Evolutionary conservation across 2,797 vertebrate genomes (phyloP), one percentile per base, ranked within the genome.

Genomic region (Rhinoraja longicauda): DNA sequence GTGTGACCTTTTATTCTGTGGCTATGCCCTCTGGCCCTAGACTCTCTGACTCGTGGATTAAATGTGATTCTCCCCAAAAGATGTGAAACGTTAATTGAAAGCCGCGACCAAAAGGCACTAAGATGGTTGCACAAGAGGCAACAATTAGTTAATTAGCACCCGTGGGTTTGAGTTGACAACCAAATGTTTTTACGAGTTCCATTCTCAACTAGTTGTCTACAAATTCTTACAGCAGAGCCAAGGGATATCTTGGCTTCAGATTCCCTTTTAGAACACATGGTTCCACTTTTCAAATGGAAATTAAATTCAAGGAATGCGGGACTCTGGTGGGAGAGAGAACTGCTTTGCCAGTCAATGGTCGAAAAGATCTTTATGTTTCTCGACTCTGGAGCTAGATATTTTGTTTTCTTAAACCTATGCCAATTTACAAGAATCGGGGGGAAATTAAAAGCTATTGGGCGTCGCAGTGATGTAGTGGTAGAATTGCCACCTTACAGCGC

Each of bases 221-320:
- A 75, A 92, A 73, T 92, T 92, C 70, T 53, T 7, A 53, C 5
- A 13, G 19, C 12, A 4, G 32, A 72, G 88, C 88, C 88, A 90
- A 45, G 9, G 67, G 67, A 90, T 90, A 90, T 29, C 59, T 90
- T 90, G 88, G 88, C 88, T 36, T 90, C 57, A 17, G 24, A 72
- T n/a, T 70, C 59, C 64, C 64, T 90, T 72, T 17, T 39, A 67
- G 67, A 67, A 90, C 88, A 90, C 88, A 70, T 90, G 88, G 88
- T 90, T 90, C 59, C 88, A 90, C 67, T 90, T 90, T 72, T 67
- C 62, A 90, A 72, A 70, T 90, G 88, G 36, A 90, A 90, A 90
- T 72, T 90, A 72, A 90, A 90, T 90, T 12, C 7, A 26, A 39
- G 67, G 88, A 90, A 90, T 90, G 88, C 72, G n/a, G 62, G 32